phyloP scores from a whole-genome alignment of 2,888 invertebrate species.

The Choristoneura rosaceana region DNA sequence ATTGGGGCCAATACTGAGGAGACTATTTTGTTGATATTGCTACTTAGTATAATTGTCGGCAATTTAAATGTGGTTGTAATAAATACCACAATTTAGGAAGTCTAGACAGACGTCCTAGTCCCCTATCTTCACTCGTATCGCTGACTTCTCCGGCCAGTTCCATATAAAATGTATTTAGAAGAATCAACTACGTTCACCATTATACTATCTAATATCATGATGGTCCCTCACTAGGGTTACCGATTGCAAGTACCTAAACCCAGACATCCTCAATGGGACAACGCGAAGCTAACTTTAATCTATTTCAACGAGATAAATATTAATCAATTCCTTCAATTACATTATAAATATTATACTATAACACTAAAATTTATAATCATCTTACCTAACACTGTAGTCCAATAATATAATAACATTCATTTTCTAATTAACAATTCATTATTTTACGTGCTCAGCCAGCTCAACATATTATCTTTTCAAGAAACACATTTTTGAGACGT shows the following conservation, averaged over 20 bases:
- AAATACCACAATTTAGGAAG: not conserved
- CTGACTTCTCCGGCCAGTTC: not conserved
- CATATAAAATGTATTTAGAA: conserved; percentile 5
- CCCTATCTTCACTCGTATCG: not conserved
- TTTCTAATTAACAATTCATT: conserved; percentile 2
- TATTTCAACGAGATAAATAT: conserved; percentile 13
- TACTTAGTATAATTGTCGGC: not conserved
- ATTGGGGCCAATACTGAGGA: not conserved
- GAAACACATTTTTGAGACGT: not conserved
- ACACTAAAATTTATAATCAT: conserved; percentile 8
- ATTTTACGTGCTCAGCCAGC: not conserved
- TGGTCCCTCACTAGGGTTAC: conserved; percentile 7
- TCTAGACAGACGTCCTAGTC: not conserved
- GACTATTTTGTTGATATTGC: not conserved
- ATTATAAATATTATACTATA: conserved; percentile 6
- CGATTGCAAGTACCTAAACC: conserved; percentile 5
- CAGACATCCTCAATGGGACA: not conserved
- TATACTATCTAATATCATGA: conserved; percentile 6
- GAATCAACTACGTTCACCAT: not conserved
- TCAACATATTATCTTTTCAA: not conserved
- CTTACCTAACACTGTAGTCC: conserved; percentile 1
- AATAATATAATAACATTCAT: conserved; percentile 9
- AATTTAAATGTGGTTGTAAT: not conserved
- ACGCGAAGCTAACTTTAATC: conserved; percentile 6
- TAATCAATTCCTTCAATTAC: conserved; percentile 22